Evolutionary conservation across 2,888 invertebrate species (phyloP), one percentile per base, ranked within the genome.

Genomic region (Bombyx huttoni): DNA sequence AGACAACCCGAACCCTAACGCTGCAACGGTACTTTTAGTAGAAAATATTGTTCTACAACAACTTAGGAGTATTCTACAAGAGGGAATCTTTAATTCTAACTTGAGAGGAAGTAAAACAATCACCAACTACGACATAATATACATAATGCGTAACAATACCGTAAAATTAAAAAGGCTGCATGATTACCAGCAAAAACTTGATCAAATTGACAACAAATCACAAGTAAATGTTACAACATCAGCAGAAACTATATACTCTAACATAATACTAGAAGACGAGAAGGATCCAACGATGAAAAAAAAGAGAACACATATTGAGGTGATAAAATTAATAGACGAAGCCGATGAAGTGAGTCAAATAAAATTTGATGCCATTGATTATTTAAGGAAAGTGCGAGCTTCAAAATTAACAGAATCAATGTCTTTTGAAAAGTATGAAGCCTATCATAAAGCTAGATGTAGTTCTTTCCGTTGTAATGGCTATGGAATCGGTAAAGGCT

Each of bases 41-140:
- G 97, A 98, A 81, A 93, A 91, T 58, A 93, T 97, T 53, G 92
- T 96, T 0, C 89, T 94, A 51, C 93, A 94, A 61, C 97, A 98
- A 78, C 89, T 97, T 62, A 90, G 92, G 56, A 90, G 91, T 0
- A 92, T 97, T 73, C 82, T 96, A n/a, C 91, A 91, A 61, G 94
- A 94, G 75, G 94, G 95, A 0, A 87, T 91, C 12, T 91, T 93
- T 62, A 89, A 93, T 47, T 92, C 94, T 0, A 89, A 89, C 54
- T 83, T 89, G 53, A 90, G 94, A 58, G 90, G 90, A 5, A 90
- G 91, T 49, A 92, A 93, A 55, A 80, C 89, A 0, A 84, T 83
- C 54, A 64, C 75, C 1, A 86, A 89, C 56, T 88, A 82, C n/a
- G 95, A 96, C 62, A 90, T 97, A 34, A 91, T 97, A 51, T 97